Conservation (phyloP, 2,113 vertebrate genomes). For the Eulemur macaco region DNA sequence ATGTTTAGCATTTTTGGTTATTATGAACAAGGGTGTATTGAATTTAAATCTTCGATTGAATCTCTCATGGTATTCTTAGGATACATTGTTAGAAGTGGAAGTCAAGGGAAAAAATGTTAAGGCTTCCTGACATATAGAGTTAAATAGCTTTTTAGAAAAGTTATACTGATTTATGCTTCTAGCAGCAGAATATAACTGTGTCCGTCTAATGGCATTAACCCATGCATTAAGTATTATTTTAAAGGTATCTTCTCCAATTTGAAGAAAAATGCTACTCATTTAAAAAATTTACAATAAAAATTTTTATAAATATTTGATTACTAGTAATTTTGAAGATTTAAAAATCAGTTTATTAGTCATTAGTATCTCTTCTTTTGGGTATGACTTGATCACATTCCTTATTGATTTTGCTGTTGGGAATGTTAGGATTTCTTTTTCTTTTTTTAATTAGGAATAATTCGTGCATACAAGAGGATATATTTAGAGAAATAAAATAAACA, state of each 20-base stretch:
- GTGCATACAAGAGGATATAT: not conserved
- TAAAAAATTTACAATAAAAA: not conserved
- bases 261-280: not conserved
- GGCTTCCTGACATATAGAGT: not conserved
- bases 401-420: not conserved
- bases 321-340: conserved; percentile 1
- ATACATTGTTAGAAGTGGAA: not conserved
- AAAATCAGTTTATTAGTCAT: not conserved
- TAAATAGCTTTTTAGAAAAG: conserved; percentile 24
- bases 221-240: not conserved
- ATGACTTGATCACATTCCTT: not conserved
- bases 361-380: not conserved
- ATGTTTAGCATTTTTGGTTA: not conserved
- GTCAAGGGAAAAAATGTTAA: conserved; percentile 9
- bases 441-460: not conserved
- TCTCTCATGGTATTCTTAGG: not conserved
- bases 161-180: not conserved
- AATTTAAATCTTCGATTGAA: not conserved
- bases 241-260: not conserved
- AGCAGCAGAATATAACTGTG: not conserved
- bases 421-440: conserved; percentile 7
- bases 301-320: not conserved
- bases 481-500: conserved; percentile 23
- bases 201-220: not conserved
- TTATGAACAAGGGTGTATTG: not conserved